These are phyloP conservation scores for Hyperoplus lanceolatus DNA, from an alignment of 2,797 vertebrate species.

Conservation along the genomic window DNA sequence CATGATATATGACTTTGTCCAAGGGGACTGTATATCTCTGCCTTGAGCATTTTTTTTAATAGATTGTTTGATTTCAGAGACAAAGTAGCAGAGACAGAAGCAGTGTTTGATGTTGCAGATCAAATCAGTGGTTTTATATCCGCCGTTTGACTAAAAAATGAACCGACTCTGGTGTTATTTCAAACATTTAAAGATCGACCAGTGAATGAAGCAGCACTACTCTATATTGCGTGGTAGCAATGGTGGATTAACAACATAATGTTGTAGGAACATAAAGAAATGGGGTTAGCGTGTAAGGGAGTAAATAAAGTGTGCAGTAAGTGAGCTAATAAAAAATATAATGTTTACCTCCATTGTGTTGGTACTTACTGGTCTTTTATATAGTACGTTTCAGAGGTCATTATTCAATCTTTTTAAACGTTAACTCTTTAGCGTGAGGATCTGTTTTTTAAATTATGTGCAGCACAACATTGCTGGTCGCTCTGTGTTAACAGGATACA, in stretches of 20 bases:
- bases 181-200: background rate
- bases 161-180: background rate
- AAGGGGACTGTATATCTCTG: constrained; percentile 8
- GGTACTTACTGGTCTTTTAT: background rate
- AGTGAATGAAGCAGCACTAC: background rate
- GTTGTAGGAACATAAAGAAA: background rate
- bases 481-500: background rate
- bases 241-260: constrained; percentile 6
- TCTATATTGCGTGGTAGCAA: background rate
- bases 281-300: too few relatives aligned
- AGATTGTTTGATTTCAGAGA: constrained; percentile 42
- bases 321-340: background rate
- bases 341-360: background rate
- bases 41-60: constrained; percentile 40
- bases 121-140: constrained; percentile 11
- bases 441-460: background rate
- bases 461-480: background rate
- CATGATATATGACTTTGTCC: constrained; percentile 29
- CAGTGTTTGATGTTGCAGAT: constrained; percentile 24
- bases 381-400: background rate
- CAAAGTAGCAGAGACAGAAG: constrained; percentile 23
- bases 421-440: background rate
- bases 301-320: too few relatives aligned
- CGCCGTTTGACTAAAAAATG: background rate
- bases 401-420: too few relatives aligned